Evolutionary conservation across 2,113 vertebrate genomes (phyloP), one percentile per base, ranked within the genome.

Genomic region (Gymnorhina tibicen): DNA sequence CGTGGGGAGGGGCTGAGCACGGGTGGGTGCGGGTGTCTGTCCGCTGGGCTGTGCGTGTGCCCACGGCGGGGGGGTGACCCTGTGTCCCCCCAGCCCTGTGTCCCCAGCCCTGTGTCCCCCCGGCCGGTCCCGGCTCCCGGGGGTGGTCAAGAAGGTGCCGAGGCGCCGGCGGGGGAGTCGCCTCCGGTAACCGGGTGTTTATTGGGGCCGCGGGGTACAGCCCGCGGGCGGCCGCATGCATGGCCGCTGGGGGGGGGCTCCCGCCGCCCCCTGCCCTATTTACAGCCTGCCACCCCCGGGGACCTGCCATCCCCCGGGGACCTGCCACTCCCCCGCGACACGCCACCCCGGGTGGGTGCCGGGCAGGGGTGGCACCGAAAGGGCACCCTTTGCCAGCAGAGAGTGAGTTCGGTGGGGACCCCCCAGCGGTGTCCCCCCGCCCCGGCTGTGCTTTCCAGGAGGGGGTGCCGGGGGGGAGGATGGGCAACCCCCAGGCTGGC

Each of bases 331-430:
- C 77, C 52, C 62, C 70, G 50, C 26, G 33, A 72, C 60, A 69
- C 39, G 23, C 46, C 77, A 58, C 55, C 78, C 58, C 46, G 8
- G 41, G 74, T 73, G 86, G 50, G 21, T 35, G 83, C 52, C 23
- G 11, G 72, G 85, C 85, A 26, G 81, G 47, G 68, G 10, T 41
- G 85, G 85, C 91, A 91, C 88, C 85, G 39, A 76, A 89, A 81
- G 91, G 95, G 88, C 93, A 93, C 95, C 91, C 91, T 95, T 95
- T 95, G 95, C 95, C 95, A 93, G 95, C 87, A 96, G 93, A 93
- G 95, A 91, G 95, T 81, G 95, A 73, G 95, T 46, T 76, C 55
- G 55, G 88, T 50, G 91, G 82, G 90, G 64, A 35, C 50, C 68
- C 64, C 76, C 58, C 79, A 4, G 75, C 10, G 2, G 59, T 41